phyloP scores from a whole-genome alignment of 1,140 invertebrate species.

The Globodera ellingtonae region DNA sequence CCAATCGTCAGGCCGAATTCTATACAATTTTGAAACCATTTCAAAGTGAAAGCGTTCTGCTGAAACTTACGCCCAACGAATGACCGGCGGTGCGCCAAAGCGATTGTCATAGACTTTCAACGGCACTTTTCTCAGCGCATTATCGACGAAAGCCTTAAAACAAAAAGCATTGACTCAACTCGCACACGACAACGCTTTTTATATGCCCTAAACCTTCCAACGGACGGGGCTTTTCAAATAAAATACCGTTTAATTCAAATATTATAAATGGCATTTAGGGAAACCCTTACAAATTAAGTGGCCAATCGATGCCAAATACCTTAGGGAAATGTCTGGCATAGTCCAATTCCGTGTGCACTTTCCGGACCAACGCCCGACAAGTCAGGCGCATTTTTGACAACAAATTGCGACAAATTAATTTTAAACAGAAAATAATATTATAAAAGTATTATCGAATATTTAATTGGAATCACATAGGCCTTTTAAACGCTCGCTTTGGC shows the following conservation, averaged over 20 bases:
- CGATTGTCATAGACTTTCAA: slow-evolving; percentile 58
- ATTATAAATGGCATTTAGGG: slow-evolving; percentile 11
- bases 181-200: no score
- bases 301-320: not conserved
- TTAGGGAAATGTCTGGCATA: slow-evolving; percentile 61
- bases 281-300: slow-evolving; percentile 44
- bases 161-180: slow-evolving; percentile 28
- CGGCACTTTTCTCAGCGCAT: slow-evolving; percentile 51
- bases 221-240: no score
- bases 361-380: slow-evolving; percentile 28
- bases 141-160: slow-evolving; percentile 28
- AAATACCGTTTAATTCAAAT: no score
- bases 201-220: no score
- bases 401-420: no score
- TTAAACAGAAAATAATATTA: no score
- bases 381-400: not conserved
- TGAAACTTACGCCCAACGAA: slow-evolving; percentile 50
- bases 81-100: slow-evolving; percentile 60
- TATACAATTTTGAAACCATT: slow-evolving; percentile 34
- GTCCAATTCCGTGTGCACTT: slow-evolving; percentile 55
- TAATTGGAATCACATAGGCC: no score
- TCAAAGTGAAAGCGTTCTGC: not conserved
- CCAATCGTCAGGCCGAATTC: slow-evolving; percentile 59
- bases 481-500: no score
- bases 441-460: no score